Base-by-base conservation (phyloP, 2,113 vertebrate species). In the Talpa occidentalis region DNA sequence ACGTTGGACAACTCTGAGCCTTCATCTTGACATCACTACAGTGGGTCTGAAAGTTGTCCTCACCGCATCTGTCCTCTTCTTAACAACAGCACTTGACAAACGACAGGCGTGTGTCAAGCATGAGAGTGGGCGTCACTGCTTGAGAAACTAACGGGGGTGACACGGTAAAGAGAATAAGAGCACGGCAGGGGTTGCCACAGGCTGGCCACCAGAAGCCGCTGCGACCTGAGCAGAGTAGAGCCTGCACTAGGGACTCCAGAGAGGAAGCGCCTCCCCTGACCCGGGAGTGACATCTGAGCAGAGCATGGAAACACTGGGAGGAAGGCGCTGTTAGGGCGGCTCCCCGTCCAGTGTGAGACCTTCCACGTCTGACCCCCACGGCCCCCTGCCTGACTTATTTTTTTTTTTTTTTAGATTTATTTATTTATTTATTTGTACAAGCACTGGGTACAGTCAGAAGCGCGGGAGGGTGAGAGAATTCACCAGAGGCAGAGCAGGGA, bases 231-330 rank as follows among this genome's bases (percentile, higher is more conserved):
- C 62, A 64, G 62, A 30, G 28, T 19, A 15, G 62, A 30, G 12
- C 30, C 28, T 14, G 32, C 10, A 15, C 62, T 11, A 32, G 62
- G 28, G 10, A 30, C 62, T 32, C 10, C 24, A 78, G 79, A 44
- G 26, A 92, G 76, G 74, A 83, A 92, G 37, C 6, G 44, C 70
- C 93, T 64, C 66, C n/a, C 87, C 92, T 52, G 32, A 49, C 90
- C 52, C 67, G 66, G 64, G 88, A 79, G 37, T 0, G 6, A 72
- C 80, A 49, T 70, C 42, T 73, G 82, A 93, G 30, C 90, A 2
- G 21, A 16, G 78, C 73, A 42, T 79, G 94, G 64, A 95, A 82
- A 96, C 87, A 93, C 9, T 3, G 93, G 30, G 67, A 77, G 80
- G n/a, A 83, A 69, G 42, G 78, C 62, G 54, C 80, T 37, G 6